A percentile compares a stretch with the other conserved stretches of the same genome.
These are phyloP conservation scores for Phoeniculus purpureus DNA, from an alignment of 2,797 vertebrate genomes.

Conservation along the genomic window DNA sequence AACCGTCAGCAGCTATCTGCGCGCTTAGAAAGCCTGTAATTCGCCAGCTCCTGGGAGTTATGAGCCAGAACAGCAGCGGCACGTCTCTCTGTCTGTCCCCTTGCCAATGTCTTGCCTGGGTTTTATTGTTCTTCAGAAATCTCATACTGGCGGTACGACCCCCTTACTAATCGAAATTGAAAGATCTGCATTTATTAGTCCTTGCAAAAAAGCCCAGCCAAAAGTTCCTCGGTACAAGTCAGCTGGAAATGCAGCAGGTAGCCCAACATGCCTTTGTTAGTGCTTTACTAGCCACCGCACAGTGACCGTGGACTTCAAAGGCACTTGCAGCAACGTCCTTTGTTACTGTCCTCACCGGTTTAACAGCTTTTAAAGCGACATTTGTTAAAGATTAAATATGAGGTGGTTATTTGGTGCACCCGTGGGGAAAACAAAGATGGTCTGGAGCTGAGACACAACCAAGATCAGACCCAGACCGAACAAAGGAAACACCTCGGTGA, in stretches of 20 bases:
- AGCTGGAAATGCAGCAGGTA: not conserved
- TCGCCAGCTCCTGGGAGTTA: not conserved
- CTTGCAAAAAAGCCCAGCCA: not conserved
- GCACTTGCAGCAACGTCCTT: not conserved
- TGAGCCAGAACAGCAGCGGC: not conserved
- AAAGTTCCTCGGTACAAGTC: not conserved
- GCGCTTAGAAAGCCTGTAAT: not conserved
- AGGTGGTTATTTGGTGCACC: not conserved
- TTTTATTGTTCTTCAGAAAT: conserved; percentile 3
- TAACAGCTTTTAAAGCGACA: not conserved
- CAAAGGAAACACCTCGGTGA: not conserved
- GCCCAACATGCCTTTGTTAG: not conserved
- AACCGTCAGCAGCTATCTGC: not conserved
- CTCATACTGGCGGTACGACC: not conserved
- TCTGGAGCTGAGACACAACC: not conserved
- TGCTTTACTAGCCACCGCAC: not conserved
- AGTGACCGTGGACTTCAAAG: not conserved
- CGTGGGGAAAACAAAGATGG: not conserved
- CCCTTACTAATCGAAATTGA: not conserved
- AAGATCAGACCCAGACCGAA: not conserved
- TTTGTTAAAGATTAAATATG: not conserved
- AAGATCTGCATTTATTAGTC: not conserved
- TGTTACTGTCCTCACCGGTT: not conserved
- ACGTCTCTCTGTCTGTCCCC: not conserved
- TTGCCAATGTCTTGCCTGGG: not conserved